phyloP scores from a whole-genome alignment of 2,888 invertebrate species.

The Tolmerus cingulatus region DNA sequence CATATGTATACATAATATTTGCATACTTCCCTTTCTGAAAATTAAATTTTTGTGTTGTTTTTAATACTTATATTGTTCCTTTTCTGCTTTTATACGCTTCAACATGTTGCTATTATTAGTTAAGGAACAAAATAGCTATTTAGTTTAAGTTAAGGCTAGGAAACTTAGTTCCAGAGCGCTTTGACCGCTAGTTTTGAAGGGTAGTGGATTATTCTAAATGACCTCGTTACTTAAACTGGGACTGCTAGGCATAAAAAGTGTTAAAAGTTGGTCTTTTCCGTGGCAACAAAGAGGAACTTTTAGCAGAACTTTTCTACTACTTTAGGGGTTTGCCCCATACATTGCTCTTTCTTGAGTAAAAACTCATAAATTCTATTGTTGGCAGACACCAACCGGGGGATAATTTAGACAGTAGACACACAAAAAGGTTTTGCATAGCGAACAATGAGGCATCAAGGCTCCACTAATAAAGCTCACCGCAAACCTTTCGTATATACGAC shows the following conservation, averaged over 20 bases:
- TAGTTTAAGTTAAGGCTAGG: background rate
- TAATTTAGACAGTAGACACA: conserved; percentile 33
- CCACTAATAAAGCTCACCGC: conserved; percentile 42
- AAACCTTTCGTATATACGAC: background rate
- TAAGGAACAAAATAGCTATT: background rate
- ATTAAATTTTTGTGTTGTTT: no score
- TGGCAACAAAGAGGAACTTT: background rate
- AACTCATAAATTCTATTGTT: conserved; percentile 33
- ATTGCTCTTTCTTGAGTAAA: background rate
- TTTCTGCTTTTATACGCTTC: no score
- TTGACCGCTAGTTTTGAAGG: background rate
- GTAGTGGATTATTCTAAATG: background rate
- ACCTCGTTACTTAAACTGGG: background rate
- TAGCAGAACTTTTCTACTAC: background rate
- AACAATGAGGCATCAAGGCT: conserved; percentile 41
- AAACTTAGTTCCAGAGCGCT: background rate
- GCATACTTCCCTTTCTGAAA: no score
- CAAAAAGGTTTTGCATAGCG: conserved; percentile 39
- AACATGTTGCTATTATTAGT: background rate
- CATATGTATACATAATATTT: no score
- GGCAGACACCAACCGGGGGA: conserved; percentile 24
- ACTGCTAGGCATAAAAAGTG: background rate
- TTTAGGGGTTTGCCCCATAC: background rate
- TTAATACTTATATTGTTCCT: no score
- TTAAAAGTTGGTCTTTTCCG: background rate